Conservation (phyloP, 2,888 invertebrate genomes). For the Mellilla xanthometata region DNA sequence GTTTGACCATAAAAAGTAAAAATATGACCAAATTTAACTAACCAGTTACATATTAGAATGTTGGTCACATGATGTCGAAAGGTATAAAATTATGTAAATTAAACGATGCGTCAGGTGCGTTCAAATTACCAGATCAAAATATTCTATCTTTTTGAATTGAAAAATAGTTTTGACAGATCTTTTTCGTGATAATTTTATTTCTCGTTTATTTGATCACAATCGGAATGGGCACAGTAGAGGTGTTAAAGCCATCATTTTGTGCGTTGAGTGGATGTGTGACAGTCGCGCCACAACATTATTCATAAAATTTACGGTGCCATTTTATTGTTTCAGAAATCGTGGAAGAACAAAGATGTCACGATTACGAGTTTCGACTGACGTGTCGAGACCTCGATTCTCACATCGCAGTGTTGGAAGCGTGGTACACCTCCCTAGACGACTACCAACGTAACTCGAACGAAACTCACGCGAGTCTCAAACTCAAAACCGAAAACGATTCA, state of each 20-base stretch:
- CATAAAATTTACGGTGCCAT: too few species aligned
- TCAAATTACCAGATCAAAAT: not conserved
- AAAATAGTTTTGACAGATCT: not conserved
- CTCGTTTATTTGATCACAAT: too few species aligned
- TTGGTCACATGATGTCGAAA: conserved; percentile 7
- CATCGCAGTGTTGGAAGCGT: conserved; percentile 85
- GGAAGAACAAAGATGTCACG: conserved; percentile 84
- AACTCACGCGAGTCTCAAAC: conserved; percentile 42
- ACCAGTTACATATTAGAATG: not conserved
- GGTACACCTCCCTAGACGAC: conserved; percentile 73
- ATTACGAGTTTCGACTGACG: conserved; percentile 83
- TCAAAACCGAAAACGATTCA: conserved; percentile 68
- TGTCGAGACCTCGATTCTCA: conserved; percentile 85
- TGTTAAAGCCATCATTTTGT: too few species aligned
- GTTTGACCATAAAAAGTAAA: too few species aligned
- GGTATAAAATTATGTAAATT: conserved; percentile 15
- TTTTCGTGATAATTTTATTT: not conserved
- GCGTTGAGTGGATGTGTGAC: too few species aligned
- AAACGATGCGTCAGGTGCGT: conserved; percentile 3
- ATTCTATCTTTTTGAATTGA: not conserved
- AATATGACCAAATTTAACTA: too few species aligned
- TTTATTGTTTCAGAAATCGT: conserved; percentile 83
- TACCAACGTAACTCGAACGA: conserved; percentile 53
- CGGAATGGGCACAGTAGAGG: too few species aligned
- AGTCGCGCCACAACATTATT: too few species aligned